Percentiles rank a stretch among this genome's conserved stretches.
Conservation (phyloP, 92 coral and sea anemone species). For the Zoanthus gigantus region DNA sequence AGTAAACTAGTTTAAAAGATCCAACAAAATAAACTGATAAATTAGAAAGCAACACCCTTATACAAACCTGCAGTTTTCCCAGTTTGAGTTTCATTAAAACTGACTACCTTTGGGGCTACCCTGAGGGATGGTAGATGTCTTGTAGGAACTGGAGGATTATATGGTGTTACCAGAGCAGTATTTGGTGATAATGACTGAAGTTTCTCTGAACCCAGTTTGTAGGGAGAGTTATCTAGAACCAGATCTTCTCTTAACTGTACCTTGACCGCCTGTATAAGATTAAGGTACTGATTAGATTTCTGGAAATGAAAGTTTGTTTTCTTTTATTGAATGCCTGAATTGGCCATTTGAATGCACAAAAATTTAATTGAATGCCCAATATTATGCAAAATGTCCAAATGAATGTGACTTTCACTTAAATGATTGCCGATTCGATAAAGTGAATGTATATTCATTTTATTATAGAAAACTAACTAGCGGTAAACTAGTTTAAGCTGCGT, state of each 20-base stretch:
- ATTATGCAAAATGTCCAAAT: no score
- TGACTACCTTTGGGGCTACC: constrained; percentile 71
- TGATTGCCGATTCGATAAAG: no score
- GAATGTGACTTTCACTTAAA: no score
- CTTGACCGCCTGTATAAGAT: constrained; percentile 68
- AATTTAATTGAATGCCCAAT: no score
- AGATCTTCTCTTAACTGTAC: constrained; percentile 93
- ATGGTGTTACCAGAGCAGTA: constrained; percentile 62
- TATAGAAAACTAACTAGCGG: no score
- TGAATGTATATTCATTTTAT: no score
- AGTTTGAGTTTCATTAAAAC: constrained; percentile 72
- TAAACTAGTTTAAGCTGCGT: no score
- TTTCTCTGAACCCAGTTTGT: constrained; percentile 69
- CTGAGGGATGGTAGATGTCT: constrained; percentile 73
- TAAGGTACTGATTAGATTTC: not conserved
- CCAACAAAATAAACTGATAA: not conserved
- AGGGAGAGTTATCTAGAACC: constrained; percentile 87
- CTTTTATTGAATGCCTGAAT: no score
- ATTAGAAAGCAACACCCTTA: no score
- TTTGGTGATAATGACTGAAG: constrained; percentile 75
- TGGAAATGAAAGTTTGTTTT: no score
- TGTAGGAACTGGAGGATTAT: constrained; percentile 76
- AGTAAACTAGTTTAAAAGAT: not conserved
- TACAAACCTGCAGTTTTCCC: constrained; percentile 79
- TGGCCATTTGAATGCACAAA: no score